Base-by-base conservation (phyloP, 2,888 invertebrate genomes). In the Hanleya hanleyi region DNA sequence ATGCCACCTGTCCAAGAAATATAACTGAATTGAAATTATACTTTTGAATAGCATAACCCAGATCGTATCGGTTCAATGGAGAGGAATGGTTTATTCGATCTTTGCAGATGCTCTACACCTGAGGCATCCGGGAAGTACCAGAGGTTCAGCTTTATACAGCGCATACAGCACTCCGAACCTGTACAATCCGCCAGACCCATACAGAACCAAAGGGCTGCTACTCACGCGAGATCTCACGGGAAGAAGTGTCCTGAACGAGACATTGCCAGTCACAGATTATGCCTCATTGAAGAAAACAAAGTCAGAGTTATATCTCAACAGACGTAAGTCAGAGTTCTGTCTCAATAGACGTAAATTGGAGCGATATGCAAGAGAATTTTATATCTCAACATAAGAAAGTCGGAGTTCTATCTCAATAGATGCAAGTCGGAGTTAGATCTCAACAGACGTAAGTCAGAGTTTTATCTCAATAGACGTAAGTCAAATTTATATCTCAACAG, bases 71-170 rank as follows among this genome's bases (percentile, higher is more conserved):
- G n/a, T n/a, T n/a, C n/a, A n/a, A n/a, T n/a, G n/a, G n/a, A n/a
- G n/a, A n/a, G n/a, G n/a, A n/a, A n/a, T 41, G 41, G 9, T 18
- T 9, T 41, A 41, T 41, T 57, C 7, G 22, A 22, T 26, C 32
- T 7, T 29, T 57, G 22, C 67, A 74, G 76, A 74, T 22, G 73
- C 76, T 12, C 57, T 76, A 1, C 70, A 71, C 37, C 67, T 76
- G 32, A 49, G 51, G 18, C 74, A 76, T 61, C 76, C 76, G 9
- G 69, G 71, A 15, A 76, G 74, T 57, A 33, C 71, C 33, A 61
- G 71, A 35, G 67, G 73, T 18, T 71, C 69, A 12, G 68, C 76
- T 5, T 9, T 57, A 32, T 57, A 57, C 57, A 57, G 57, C 29
- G 57, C 29, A 4, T 32, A 26, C 1, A 57, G 57, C 26, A 57